Evolutionary conservation across 1,140 invertebrate genomes (phyloP), one percentile per base, ranked within the genome.

Genomic region (Polypedilum vanderplanki): DNA sequence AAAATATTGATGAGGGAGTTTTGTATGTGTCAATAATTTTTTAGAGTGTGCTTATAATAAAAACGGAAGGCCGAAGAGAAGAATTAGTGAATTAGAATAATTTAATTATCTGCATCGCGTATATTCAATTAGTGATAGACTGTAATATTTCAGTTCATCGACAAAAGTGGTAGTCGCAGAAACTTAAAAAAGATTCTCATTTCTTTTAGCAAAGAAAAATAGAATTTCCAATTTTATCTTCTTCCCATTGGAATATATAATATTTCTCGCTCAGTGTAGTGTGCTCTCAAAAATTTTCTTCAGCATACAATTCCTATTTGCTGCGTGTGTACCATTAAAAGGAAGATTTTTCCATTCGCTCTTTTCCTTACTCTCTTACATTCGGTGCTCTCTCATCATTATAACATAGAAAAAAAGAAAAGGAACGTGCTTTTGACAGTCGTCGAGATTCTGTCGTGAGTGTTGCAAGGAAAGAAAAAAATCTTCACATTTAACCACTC

Each of bases 31-130:
- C n/a, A 57, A n/a, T 57, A n/a, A n/a, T n/a, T n/a, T 15, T 57
- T 57, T 1, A 57, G 4, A 57, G 41, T 57, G 12, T 57, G 10
- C 3, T 57, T 15, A 67, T 3, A 8, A 67, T n/a, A 2, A 67
- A 67, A 18, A 67, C 18, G 3, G 17, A 70, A 70, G 20, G 10
- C 20, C 65, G 65, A 18, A 20, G 64, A 17, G 17, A 20, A 20
- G 17, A 70, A 70, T 20, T 70, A 20, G 65, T 70, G 65, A 70
- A 70, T 70, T 70, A 70, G 65, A 20, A 18, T 70, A 70, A 70
- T 70, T 70, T 10, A 70, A 70, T 70, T 70, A 70, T 18, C 9
- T n/a, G n/a, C 20, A 18, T 18, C n/a, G 9, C 65, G 17, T 17
- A 70, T 70, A 70, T 70, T 70, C 5, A 70, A 70, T 70, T 70